Conservation (phyloP, 2,113 vertebrate species). For the Ophthalmolycus amberensis region DNA sequence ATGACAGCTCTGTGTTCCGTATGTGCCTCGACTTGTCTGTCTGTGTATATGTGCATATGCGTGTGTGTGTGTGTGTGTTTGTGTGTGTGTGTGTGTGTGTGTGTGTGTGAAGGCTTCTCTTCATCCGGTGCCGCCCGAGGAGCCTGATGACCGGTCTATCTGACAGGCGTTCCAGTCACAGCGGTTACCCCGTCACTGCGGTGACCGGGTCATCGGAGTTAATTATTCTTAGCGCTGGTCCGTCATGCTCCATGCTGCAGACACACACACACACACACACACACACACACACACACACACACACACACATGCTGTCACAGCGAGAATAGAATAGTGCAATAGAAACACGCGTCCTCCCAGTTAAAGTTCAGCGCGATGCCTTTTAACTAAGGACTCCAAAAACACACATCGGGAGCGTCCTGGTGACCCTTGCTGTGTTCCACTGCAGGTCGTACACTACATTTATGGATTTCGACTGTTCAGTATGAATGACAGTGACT, state of each 20-base stretch:
- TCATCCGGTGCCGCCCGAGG: constrained; percentile 43
- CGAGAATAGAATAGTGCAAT: constrained; percentile 10
- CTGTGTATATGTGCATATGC: not conserved
- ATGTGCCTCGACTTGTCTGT: not conserved
- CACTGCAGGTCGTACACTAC: not conserved
- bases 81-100: not conserved
- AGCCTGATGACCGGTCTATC: constrained; percentile 65
- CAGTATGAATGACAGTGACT: constrained; percentile 56
- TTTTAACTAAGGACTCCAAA: constrained; percentile 45
- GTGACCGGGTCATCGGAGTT: constrained; percentile 75
- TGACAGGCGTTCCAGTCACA: constrained; percentile 73
- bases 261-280: constrained; percentile 30
- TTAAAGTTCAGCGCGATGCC: constrained; percentile 12
- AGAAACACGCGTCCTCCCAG: not conserved
- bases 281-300: constrained; percentile 13
- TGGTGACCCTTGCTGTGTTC: not conserved
- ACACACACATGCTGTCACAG: constrained; percentile 11
- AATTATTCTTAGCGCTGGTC: constrained; percentile 77
- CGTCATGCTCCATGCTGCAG: constrained; percentile 29
- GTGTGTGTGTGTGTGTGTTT: constrained; percentile 1
- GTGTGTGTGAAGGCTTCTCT: constrained; percentile 11
- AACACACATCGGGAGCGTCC: constrained; percentile 9
- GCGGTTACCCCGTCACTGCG: constrained; percentile 50
- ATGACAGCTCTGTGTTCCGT: constrained; percentile 6
- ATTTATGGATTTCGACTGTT: not conserved